These are phyloP conservation scores for Amphibalanus amphitrite DNA, from an alignment of 1,140 invertebrate genomes.

Conservation along the genomic window DNA sequence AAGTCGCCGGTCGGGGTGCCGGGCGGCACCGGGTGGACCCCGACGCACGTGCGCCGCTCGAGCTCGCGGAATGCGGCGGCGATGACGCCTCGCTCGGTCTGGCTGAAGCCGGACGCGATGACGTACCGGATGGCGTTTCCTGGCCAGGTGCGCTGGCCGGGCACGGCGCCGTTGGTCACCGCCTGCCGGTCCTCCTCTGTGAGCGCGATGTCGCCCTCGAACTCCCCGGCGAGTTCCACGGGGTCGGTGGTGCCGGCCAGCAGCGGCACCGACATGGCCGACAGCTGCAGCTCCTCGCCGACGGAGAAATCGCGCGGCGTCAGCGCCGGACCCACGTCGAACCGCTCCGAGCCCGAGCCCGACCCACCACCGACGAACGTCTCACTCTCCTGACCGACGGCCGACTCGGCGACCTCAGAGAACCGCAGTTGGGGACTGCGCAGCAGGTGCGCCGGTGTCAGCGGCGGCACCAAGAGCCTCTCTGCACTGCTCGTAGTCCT, in stretches of 20 bases:
- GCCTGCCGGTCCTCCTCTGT: conserved; percentile 3
- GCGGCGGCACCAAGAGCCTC: too few species aligned
- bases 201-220: conserved; percentile 23
- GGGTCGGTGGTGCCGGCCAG: conserved; percentile 16
- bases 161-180: neutral
- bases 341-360: neutral
- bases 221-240: conserved; percentile 22
- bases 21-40: conserved; percentile 14
- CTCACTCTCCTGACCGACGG: neutral
- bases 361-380: too few species aligned
- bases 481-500: neutral
- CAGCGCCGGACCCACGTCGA: neutral
- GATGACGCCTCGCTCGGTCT: conserved; percentile 10
- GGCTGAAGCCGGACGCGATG: conserved; percentile 23
- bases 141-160: conserved; percentile 20
- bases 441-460: neutral
- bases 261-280: neutral
- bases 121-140: conserved; percentile 26
- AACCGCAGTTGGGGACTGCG: neutral
- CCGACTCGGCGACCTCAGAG: neutral
- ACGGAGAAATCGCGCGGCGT: neutral
- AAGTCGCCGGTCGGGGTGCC: conserved; percentile 19
- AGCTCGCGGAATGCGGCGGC: conserved; percentile 13
- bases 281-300: neutral
- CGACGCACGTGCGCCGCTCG: conserved; percentile 13